These are phyloP conservation scores for Dermatemys mawii DNA, from an alignment of 2,113 vertebrate genomes.

Conservation along the genomic window DNA sequence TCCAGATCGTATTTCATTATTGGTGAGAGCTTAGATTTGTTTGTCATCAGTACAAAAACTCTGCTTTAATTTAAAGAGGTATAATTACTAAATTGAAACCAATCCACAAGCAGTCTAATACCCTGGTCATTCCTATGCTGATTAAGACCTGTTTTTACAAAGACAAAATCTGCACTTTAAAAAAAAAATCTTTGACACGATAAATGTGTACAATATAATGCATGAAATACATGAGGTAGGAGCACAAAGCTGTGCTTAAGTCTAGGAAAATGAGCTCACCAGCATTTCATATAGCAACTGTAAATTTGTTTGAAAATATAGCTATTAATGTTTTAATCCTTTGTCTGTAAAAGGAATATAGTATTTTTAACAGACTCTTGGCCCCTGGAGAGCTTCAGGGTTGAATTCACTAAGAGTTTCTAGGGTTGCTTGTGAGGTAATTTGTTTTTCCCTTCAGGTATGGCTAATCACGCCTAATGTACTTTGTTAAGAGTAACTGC, in stretches of 20 bases:
- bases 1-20: not conserved
- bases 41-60: not conserved
- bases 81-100: not conserved
- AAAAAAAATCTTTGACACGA: not conserved
- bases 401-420: not conserved
- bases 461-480: not conserved
- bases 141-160: not conserved
- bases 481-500: not conserved
- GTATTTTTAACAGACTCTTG: not conserved
- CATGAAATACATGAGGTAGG: not conserved
- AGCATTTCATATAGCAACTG: not conserved
- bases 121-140: not conserved
- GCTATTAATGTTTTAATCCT: not conserved
- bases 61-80: constrained; percentile 1
- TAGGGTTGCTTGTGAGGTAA: not conserved
- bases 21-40: not conserved
- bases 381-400: not conserved
- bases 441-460: not conserved
- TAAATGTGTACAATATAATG: not conserved
- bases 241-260: not conserved
- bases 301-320: not conserved
- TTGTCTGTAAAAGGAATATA: not conserved
- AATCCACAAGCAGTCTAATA: not conserved
- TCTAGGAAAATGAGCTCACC: not conserved
- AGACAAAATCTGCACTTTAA: constrained; percentile 15